Percentiles rank a stretch among this genome's conserved stretches.
These are phyloP conservation scores for Epinephelus moara DNA, from an alignment of 2,113 vertebrate species.

Conservation along the genomic window DNA sequence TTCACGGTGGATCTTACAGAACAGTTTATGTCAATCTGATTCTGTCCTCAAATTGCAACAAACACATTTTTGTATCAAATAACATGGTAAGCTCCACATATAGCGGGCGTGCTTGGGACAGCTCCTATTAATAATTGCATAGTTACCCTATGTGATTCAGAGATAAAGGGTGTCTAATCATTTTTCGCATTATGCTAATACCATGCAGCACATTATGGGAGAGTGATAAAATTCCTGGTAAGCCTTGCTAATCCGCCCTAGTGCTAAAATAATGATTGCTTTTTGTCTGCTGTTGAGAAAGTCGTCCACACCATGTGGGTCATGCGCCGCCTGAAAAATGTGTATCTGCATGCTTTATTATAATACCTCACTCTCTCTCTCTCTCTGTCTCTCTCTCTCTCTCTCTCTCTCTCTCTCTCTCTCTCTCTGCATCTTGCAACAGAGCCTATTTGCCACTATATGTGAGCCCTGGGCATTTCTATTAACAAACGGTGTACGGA, in stretches of 20 bases:
- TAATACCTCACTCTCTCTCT: constrained; percentile 28
- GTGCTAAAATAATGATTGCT: constrained; percentile 81
- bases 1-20: neutral
- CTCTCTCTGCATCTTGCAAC: constrained; percentile 40
- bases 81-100: constrained; percentile 31
- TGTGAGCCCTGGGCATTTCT: constrained; percentile 64
- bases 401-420: constrained; percentile 13
- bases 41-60: neutral
- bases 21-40: constrained; percentile 18
- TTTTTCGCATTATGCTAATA: constrained; percentile 79
- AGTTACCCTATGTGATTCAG: constrained; percentile 70
- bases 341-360: constrained; percentile 50
- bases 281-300: constrained; percentile 75
- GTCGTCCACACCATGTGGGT: constrained; percentile 67
- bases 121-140: constrained; percentile 64
- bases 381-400: constrained; percentile 13
- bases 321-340: constrained; percentile 46
- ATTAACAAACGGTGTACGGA: constrained; percentile 50
- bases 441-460: constrained; percentile 57
- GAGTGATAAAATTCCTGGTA: constrained; percentile 80
- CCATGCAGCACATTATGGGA: constrained; percentile 74
- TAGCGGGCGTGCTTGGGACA: constrained; percentile 47
- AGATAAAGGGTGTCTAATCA: constrained; percentile 78
- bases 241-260: constrained; percentile 77
- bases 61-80: constrained; percentile 34